Evolutionary conservation across 1,140 invertebrate genomes (phyloP).

Genomic region (Nymphalis io): DNA sequence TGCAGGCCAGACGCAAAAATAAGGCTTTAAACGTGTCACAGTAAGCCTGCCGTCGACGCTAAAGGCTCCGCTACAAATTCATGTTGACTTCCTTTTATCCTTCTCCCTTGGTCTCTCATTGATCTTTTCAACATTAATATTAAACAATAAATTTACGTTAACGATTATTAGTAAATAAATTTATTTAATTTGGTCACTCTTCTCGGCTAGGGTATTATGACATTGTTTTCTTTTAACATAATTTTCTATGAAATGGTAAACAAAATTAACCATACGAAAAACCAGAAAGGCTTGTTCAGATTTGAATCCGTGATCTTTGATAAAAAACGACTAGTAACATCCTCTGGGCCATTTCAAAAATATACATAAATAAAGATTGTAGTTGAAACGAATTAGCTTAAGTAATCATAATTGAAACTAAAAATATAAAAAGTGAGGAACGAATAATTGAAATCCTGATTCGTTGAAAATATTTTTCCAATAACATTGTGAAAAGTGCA

Average conservation of each 20-base stretch:
- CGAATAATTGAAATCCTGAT: constrained; percentile 49
- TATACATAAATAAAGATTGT: not conserved
- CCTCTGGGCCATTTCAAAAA: not conserved
- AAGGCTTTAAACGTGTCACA: constrained; percentile 78
- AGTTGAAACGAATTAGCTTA: not conserved
- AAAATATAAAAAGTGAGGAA: constrained; percentile 27
- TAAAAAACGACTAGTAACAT: too few relatives aligned
- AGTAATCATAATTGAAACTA: constrained; percentile 19
- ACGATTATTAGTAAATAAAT: not conserved
- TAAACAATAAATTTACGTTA: not conserved
- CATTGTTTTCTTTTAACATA: too few relatives aligned
- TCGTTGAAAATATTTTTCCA: constrained; percentile 59
- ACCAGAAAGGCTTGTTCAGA: too few relatives aligned
- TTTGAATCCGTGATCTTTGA: too few relatives aligned
- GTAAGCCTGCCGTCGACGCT: constrained; percentile 78
- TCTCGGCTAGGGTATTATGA: too few relatives aligned
- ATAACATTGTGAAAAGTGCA: constrained; percentile 43
- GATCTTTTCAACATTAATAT: constrained; percentile 37
- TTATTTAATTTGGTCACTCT: too few relatives aligned
- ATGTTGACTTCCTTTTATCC: constrained; percentile 63
- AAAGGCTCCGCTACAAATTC: constrained; percentile 77
- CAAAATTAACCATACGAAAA: too few relatives aligned
- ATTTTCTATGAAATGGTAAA: too few relatives aligned
- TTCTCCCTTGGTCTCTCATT: constrained; percentile 42
- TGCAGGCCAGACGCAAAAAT: constrained; percentile 77